Conservation (phyloP, 2,113 vertebrate species). For the Xenus cinereus region DNA sequence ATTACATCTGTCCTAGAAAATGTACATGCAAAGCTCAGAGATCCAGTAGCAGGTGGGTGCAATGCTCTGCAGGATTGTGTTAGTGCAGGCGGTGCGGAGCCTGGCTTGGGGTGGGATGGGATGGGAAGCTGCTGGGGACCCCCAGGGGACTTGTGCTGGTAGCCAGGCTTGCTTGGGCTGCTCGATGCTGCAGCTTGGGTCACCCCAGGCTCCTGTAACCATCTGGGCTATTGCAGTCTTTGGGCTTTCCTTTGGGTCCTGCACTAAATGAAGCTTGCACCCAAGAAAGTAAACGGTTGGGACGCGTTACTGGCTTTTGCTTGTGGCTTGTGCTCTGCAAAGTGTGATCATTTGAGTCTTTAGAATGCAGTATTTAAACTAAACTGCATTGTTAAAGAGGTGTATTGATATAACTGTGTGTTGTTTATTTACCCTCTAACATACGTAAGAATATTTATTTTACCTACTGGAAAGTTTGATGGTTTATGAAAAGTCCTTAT, state of each 20-base stretch:
- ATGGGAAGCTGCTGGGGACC: neutral
- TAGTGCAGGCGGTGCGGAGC: fast-evolving
- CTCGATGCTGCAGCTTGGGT: neutral
- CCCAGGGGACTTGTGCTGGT: neutral
- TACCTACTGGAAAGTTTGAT: slow-evolving; percentile 2
- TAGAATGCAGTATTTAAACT: neutral
- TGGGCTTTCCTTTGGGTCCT: neutral
- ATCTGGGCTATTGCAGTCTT: fast-evolving
- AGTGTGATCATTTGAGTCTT: neutral
- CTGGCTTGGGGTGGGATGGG: fast-evolving
- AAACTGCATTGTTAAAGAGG: neutral
- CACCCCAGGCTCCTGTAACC: neutral
- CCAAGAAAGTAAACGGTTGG: neutral
- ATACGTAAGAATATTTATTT: neutral
- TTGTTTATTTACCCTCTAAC: neutral
- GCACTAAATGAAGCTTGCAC: neutral
- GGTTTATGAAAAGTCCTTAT: neutral
- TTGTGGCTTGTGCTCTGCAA: neutral
- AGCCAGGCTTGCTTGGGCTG: neutral
- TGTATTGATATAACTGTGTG: neutral
- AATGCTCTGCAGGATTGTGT: neutral
- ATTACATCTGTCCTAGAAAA: neutral
- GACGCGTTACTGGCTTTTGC: neutral
- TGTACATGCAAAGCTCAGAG: neutral
- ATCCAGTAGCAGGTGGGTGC: neutral